Conservation (phyloP, 2,888 invertebrate genomes). For the Orthonychiurus folsomi region DNA sequence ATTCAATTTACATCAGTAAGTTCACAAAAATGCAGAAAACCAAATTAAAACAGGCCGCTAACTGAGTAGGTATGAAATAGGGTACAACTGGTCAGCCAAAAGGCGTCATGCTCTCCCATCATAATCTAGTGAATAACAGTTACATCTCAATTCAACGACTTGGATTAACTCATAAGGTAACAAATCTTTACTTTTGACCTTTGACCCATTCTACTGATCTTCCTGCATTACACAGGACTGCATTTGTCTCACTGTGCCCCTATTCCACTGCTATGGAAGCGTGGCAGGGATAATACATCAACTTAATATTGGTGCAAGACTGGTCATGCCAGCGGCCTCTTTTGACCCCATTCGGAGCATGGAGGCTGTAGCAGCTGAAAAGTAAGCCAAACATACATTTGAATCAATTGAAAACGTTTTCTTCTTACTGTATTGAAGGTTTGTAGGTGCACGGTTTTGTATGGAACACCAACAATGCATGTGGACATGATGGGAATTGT, state of each 20-base stretch:
- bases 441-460: conserved; percentile 53
- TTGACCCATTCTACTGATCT: not conserved
- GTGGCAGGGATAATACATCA: conserved; percentile 54
- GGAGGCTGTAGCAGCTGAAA: conserved; percentile 57
- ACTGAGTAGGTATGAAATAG: too few relatives aligned
- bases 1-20: conserved; percentile 69
- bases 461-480: conserved; percentile 70
- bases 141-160: conserved; percentile 44
- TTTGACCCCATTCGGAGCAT: conserved; percentile 50
- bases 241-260: conserved; percentile 50
- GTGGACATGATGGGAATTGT: conserved; percentile 59
- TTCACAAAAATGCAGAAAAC: too few relatives aligned
- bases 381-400: conserved; percentile 45
- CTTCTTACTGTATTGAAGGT: conserved; percentile 47
- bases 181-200: not conserved
- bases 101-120: conserved; percentile 47
- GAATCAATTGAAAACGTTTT: not conserved
- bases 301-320: conserved; percentile 54
- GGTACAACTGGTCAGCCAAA: conserved; percentile 48
- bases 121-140: conserved; percentile 49
- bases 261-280: conserved; percentile 75
- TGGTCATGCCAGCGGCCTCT: conserved; percentile 53
- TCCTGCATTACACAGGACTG: not conserved
- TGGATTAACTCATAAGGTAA: not conserved
- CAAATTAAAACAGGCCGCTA: too few relatives aligned